Percentiles rank a stretch among this genome's conserved stretches.
Evolutionary conservation across 2,113 vertebrate species (phyloP).

Genomic region (Zootoca vivipara): DNA sequence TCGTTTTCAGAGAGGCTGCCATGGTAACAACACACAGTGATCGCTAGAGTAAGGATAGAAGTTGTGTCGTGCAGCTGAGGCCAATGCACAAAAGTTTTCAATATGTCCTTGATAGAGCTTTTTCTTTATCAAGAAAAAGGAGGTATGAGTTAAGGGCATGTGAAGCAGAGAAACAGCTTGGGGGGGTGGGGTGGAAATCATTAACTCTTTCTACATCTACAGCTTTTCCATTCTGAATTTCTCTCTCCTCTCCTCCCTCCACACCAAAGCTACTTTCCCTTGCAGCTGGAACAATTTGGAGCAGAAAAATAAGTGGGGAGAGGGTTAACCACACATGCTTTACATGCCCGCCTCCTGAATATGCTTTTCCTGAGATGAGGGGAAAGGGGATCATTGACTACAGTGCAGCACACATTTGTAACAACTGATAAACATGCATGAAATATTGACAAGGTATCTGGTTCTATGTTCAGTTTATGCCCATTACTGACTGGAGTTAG

Average conservation of each 20-base stretch:
- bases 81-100: background rate
- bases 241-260: no score
- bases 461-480: background rate
- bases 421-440: background rate
- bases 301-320: background rate
- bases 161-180: background rate
- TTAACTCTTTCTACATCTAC: background rate
- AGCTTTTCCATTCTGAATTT: background rate
- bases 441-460: background rate
- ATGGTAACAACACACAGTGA: background rate
- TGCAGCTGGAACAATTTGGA: background rate
- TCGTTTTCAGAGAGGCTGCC: background rate
- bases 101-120: background rate
- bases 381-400: background rate
- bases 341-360: background rate
- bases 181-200: no score
- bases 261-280: background rate
- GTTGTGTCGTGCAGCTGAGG: background rate
- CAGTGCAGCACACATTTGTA: background rate
- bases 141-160: background rate
- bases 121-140: background rate
- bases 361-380: background rate
- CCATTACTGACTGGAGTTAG: background rate
- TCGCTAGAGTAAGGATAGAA: background rate
- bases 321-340: background rate